Conservation (phyloP, 2,888 invertebrate genomes). For the Agrotis clavis region DNA sequence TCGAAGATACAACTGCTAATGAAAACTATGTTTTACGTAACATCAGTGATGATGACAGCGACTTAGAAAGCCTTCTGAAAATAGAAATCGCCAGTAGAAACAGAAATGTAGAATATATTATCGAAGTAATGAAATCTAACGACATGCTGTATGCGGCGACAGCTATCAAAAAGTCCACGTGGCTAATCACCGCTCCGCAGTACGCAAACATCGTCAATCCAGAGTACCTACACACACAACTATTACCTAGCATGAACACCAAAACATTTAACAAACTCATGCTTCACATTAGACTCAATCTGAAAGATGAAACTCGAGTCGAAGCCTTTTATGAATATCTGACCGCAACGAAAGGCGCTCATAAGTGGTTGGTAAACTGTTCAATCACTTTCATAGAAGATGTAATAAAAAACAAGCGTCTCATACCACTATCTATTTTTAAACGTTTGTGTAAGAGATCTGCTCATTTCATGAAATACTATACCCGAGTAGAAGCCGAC, state of each 20-base stretch:
- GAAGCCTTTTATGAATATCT: constrained; percentile 79
- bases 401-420: constrained; percentile 65
- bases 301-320: constrained; percentile 78
- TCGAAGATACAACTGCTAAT: constrained; percentile 66
- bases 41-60: constrained; percentile 69
- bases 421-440: constrained; percentile 60
- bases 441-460: constrained; percentile 77
- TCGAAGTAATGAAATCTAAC: no score
- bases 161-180: constrained; percentile 76
- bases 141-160: constrained; percentile 34
- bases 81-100: no score
- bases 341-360: constrained; percentile 66
- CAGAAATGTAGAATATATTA: no score
- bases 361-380: constrained; percentile 82
- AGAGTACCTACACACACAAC: constrained; percentile 73
- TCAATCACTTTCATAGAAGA: constrained; percentile 75
- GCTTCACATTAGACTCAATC: constrained; percentile 77
- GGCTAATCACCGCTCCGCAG: constrained; percentile 79
- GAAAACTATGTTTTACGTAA: constrained; percentile 58
- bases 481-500: constrained; percentile 4
- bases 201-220: constrained; percentile 82
- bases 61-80: constrained; percentile 41
- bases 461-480: constrained; percentile 66
- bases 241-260: constrained; percentile 79
- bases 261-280: constrained; percentile 79